phyloP scores from a whole-genome alignment of 2,888 invertebrate species.

The Gortyna flavago region DNA sequence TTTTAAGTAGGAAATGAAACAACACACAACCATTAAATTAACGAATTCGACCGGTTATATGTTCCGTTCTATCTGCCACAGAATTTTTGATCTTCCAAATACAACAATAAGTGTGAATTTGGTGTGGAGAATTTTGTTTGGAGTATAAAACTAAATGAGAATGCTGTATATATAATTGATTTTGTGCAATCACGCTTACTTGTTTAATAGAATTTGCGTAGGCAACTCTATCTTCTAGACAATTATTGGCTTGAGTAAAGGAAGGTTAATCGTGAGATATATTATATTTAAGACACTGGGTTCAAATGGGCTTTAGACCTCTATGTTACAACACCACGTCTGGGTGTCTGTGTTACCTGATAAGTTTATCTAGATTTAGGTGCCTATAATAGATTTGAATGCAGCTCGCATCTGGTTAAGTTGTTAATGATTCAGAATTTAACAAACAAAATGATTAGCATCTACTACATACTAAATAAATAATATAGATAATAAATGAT shows the following conservation, averaged over 20 bases:
- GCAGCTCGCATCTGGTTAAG: not conserved
- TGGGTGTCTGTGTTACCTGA: constrained; percentile 1
- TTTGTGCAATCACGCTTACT: constrained; percentile 67
- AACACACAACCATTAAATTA: constrained; percentile 59
- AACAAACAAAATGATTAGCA: not conserved
- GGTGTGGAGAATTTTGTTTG: constrained; percentile 2
- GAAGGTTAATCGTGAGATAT: constrained; percentile 36
- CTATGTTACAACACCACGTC: constrained; percentile 15
- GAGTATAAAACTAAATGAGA: constrained; percentile 51
- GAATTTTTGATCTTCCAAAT: not conserved
- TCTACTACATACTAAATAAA: not conserved
- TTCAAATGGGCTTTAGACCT: constrained; percentile 47
- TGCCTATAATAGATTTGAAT: not conserved
- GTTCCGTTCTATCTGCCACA: not conserved
- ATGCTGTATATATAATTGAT: constrained; percentile 61
- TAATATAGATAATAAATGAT: not conserved
- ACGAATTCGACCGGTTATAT: constrained; percentile 56
- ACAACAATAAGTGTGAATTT: constrained; percentile 6
- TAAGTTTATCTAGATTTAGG: constrained; percentile 2
- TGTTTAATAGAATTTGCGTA: constrained; percentile 62
- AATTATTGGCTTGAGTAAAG: constrained; percentile 57
- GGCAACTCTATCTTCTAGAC: constrained; percentile 60
- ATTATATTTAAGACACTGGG: constrained; percentile 39
- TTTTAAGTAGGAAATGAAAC: constrained; percentile 62
- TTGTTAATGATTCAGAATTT: not conserved